Evolutionary conservation across 2,113 vertebrate genomes (phyloP).

Genomic region (Ammodytes dubius): DNA sequence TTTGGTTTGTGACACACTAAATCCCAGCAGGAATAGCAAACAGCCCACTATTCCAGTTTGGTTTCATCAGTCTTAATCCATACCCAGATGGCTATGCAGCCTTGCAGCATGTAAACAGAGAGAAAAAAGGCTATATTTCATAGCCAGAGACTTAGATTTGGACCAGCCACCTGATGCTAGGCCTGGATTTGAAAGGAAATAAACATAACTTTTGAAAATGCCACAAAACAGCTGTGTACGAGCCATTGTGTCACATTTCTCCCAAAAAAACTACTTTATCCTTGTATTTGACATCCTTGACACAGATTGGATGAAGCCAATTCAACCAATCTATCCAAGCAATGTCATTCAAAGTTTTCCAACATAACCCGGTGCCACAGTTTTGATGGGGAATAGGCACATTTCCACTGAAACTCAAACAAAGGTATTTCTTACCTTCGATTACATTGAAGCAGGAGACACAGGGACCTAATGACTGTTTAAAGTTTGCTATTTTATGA

Average conservation of each 20-base stretch:
- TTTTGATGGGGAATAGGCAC: background rate
- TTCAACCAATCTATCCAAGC: background rate
- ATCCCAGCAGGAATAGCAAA: conserved; percentile 45
- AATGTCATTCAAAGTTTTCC: conserved; percentile 5
- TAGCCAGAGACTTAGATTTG: conserved; percentile 14
- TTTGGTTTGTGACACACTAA: conserved; percentile 63
- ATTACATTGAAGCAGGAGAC: background rate
- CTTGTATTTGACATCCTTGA: conserved; percentile 30
- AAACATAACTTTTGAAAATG: conserved; percentile 9
- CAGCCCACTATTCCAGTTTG: conserved; percentile 36
- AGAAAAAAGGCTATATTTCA: conserved; percentile 13
- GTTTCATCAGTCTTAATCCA: conserved; percentile 20
- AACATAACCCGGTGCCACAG: background rate
- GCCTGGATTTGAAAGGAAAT: conserved; percentile 4
- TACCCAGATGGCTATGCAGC: conserved; percentile 20
- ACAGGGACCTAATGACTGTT: background rate
- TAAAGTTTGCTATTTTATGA: background rate
- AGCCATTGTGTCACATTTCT: conserved; percentile 16
- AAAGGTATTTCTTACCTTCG: too few species aligned
- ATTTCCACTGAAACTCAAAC: background rate
- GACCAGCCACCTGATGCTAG: conserved; percentile 2
- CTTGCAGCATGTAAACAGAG: background rate
- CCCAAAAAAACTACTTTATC: background rate
- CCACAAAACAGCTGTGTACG: background rate
- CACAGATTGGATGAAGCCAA: conserved; percentile 7